Evolutionary conservation across 2,888 invertebrate species (phyloP).

Genomic region (Stegana nigrithorax): DNA sequence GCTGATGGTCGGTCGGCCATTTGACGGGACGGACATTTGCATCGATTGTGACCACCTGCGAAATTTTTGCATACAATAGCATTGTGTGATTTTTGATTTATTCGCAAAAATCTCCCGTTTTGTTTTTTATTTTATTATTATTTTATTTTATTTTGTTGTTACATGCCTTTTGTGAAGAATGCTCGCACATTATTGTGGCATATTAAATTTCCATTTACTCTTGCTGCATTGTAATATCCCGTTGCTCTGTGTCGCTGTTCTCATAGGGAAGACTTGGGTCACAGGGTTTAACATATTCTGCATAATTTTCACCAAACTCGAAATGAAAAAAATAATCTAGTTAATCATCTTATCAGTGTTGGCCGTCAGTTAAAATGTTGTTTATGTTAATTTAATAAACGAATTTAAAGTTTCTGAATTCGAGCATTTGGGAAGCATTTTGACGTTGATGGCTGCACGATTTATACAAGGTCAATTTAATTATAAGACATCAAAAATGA

Average conservation of each 20-base stretch:
- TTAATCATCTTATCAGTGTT: constrained; percentile 5
- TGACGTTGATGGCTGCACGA: constrained; percentile 24
- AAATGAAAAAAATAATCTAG: constrained; percentile 8
- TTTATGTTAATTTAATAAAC: constrained; percentile 17
- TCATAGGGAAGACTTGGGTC: no score
- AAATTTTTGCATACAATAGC: constrained; percentile 39
- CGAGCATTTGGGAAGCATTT: background rate
- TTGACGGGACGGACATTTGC: constrained; percentile 23
- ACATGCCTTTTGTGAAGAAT: constrained; percentile 41
- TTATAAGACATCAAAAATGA: constrained; percentile 51
- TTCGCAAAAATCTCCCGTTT: constrained; percentile 19
- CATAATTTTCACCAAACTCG: constrained; percentile 15
- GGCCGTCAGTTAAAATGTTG: constrained; percentile 7
- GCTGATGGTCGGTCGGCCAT: constrained; percentile 31
- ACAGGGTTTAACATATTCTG: constrained; percentile 8
- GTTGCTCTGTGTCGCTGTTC: no score
- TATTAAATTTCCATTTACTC: constrained; percentile 11
- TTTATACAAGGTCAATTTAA: constrained; percentile 57
- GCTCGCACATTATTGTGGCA: constrained; percentile 11
- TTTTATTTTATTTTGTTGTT: constrained; percentile 37
- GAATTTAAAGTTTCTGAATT: background rate
- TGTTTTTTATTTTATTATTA: constrained; percentile 25
- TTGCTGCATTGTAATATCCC: no score
- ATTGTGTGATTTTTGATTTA: constrained; percentile 24
- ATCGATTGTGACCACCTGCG: constrained; percentile 49